Base-by-base conservation (phyloP, 2,113 vertebrate species). In the Ciconia boyciana region DNA sequence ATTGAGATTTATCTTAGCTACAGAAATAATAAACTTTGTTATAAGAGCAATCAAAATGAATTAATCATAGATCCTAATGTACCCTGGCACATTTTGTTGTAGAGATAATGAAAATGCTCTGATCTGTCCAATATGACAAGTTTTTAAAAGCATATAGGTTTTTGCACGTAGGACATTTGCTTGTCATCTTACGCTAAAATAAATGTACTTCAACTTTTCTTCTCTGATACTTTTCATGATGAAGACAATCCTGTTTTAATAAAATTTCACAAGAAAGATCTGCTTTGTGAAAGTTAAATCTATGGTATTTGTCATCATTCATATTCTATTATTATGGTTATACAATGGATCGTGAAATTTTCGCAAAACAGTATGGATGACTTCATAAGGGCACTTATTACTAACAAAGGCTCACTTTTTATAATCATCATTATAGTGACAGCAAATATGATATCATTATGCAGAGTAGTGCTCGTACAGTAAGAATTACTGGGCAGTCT, bases 31-130 rank as follows among this genome's bases (percentile, higher is more conserved):
- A 77, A 89, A 78, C 0, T 0, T 44, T 90, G 57, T 52, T 80
- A 31, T 19, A 95, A 81, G 51, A 85, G 39, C 77, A 94, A 91
- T 81, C 89, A 64, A 64, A 95, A 80, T 51, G 7, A 91, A 92
- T 91, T 96, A 88, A 84, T 83, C 77, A 85, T 28, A 86, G 65
- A 49, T 80, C 76, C 66, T 92, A 93, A 93, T 5, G 12, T n/a
- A 68, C n/a, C 78, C 49, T 93, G 89, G 89, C 81, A 65, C 65
- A 52, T 85, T 95, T 58, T 89, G 25, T 65, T 62, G 48, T 51
- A 71, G 84, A 57, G 43, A 80, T 69, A 79, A 94, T 82, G 46
- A 95, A 96, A 97, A 92, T 66, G 64, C 65, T 70, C 55, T 69
- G 64, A 87, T 91, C 54, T 49, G 22, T 95, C 41, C 62, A 94